Percentiles rank a stretch among this genome's conserved stretches.
These are phyloP conservation scores for Ceyx cyanopectus DNA, from an alignment of 2,113 vertebrate genomes.

Conservation along the genomic window DNA sequence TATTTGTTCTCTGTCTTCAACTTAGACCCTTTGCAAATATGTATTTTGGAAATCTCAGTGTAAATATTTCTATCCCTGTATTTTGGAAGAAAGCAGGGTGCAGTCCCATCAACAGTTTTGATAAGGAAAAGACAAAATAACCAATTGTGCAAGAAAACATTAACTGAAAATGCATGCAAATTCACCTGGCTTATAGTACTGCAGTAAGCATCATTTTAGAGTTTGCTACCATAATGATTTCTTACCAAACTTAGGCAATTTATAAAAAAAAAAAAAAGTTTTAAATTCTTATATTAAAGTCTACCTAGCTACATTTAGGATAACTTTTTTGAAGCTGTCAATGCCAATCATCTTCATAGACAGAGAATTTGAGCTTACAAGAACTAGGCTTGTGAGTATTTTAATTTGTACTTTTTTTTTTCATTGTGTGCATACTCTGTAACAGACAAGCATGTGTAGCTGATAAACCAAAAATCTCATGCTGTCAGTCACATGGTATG, in stretches of 20 bases:
- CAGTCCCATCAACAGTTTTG: not conserved
- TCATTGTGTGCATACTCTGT: not conserved
- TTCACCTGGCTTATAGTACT: not conserved
- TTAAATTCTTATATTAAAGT: not conserved
- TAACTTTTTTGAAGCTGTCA: not conserved
- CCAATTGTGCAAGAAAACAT: not conserved
- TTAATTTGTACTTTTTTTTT: not conserved
- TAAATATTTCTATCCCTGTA: not conserved
- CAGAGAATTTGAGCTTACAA: not conserved
- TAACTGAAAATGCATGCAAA: not conserved
- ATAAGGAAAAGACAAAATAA: not conserved
- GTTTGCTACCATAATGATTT: not conserved
- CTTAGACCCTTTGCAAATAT: not conserved
- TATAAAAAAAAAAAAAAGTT: not conserved
- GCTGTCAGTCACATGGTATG: not conserved
- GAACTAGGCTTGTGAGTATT: not conserved
- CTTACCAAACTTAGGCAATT: not conserved
- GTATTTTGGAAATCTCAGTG: not conserved
- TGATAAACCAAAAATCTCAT: slow-evolving; percentile 38
- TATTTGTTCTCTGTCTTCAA: not conserved
- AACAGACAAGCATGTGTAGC: not conserved
- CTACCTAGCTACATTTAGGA: not conserved
- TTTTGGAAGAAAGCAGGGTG: not conserved
- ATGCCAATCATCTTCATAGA: not conserved
- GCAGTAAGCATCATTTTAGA: not conserved